These are phyloP conservation scores for Podarcis siculus DNA, from an alignment of 2,797 vertebrate genomes.

Conservation along the genomic window DNA sequence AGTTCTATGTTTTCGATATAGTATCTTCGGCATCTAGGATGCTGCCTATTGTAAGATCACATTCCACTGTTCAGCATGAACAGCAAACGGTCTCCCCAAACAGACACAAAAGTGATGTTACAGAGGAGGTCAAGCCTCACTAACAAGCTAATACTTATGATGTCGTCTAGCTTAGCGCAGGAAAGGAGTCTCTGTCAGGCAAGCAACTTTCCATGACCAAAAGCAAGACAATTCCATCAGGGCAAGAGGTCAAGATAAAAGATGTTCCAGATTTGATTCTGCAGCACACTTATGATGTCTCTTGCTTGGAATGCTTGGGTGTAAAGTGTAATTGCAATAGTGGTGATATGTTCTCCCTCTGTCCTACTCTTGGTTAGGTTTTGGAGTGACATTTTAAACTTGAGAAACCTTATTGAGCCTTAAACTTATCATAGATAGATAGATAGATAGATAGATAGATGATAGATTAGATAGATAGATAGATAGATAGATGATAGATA, in stretches of 20 bases:
- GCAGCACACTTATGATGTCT: neutral
- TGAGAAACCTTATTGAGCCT: neutral
- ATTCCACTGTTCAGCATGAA: neutral
- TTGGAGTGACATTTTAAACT: neutral
- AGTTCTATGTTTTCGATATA: neutral
- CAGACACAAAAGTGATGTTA: neutral
- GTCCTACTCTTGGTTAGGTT: neutral
- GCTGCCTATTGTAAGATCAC: fast-evolving
- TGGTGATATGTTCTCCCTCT: neutral
- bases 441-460: too few relatives aligned
- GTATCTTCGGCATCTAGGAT: neutral
- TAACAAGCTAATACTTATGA: fast-evolving
- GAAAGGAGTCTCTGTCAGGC: neutral
- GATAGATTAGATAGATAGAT: too few relatives aligned
- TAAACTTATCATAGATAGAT: neutral
- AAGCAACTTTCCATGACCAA: neutral
- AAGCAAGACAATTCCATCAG: neutral
- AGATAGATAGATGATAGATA: too few relatives aligned
- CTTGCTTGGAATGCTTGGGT: fast-evolving
- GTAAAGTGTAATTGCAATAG: neutral
- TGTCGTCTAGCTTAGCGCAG: fast-evolving
- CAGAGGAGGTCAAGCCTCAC: neutral
- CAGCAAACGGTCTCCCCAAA: neutral
- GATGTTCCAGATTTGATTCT: neutral
- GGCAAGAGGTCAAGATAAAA: neutral